Conservation (phyloP, 2,113 vertebrate species). For the Gobius niger region DNA sequence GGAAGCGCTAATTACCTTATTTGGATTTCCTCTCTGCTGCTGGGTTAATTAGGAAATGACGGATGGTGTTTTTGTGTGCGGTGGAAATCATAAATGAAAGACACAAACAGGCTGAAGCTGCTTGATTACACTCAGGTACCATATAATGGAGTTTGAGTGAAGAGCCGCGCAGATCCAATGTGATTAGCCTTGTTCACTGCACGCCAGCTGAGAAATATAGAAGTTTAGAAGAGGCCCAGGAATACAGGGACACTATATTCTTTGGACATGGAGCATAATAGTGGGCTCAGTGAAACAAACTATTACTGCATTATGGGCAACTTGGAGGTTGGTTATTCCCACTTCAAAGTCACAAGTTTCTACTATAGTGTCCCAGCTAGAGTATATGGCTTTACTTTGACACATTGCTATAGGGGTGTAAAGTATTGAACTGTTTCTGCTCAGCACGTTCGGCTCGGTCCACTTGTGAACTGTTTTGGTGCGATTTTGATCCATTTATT, state of each 20-base stretch:
- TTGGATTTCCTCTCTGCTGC: constrained; percentile 29
- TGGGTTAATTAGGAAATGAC: constrained; percentile 61
- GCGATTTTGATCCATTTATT: no score
- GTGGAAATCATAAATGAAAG: constrained; percentile 28
- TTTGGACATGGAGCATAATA: no score
- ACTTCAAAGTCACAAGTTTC: no score
- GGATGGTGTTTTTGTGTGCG: constrained; percentile 51
- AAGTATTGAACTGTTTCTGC: no score
- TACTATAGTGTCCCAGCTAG: no score
- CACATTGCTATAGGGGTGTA: no score
- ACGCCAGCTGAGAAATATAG: not conserved
- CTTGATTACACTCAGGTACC: constrained; percentile 49
- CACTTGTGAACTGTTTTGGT: no score
- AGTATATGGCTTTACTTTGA: no score
- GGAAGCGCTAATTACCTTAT: constrained; percentile 64
- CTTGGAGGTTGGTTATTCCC: no score
- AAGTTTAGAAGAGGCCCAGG: not conserved
- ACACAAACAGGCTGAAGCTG: constrained; percentile 19
- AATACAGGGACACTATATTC: not conserved
- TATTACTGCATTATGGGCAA: no score
- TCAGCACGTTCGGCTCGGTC: no score
- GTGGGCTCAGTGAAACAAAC: no score
- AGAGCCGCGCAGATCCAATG: constrained; percentile 48
- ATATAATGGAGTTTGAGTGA: constrained; percentile 55
- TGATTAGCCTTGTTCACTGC: constrained; percentile 37